Evolutionary conservation across 2,888 invertebrate species (phyloP), one percentile per base, ranked within the genome.

Genomic region (Drosophila flavopinicola): DNA sequence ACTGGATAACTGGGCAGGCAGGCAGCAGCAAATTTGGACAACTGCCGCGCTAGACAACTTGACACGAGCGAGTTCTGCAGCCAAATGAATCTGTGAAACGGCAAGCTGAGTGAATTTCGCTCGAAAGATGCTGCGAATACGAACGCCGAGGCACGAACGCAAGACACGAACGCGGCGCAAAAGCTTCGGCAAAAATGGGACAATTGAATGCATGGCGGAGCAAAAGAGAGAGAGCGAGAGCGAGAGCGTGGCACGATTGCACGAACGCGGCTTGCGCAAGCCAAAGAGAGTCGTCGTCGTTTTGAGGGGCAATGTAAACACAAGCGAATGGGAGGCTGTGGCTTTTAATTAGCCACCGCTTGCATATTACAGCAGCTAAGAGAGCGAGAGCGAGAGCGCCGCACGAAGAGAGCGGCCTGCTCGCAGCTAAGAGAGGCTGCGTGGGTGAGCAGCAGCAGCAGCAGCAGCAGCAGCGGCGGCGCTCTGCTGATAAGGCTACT

Each of bases 321-420:
- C 76, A 80, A 76, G 61, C 48, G 60, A 35, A 52, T 59, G 63
- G 65, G 77, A 83, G 47, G 83, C 70, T 73, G 78, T 38, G 42
- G 41, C 67, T 56, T 85, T 88, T 89, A 89, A 88, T 89, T 89
- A 88, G 88, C 88, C 88, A 89, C 89, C 88, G 88, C 80, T 88
- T 88, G 88, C 88, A 87, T 75, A 70, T 77, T 54, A 53, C 23
- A 80, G 60, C 42, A 73, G 66, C 35, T 39, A 66, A 73, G 61
- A 63, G 61, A 47, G 20, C 5, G 33, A 29, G 24, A 27, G 20
- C 3, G 45, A 56, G 54, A 53, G 49, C 10, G 27, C 11, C 11
- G 30, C 20, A 5, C 20, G 30, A 25, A 51, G 51, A 49, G 63
- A 47, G 29, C 15, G 25, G 17, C n/a, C n/a, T n/a, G n/a, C n/a